A percentile compares a stretch with the other conserved stretches of the same genome.
Conservation (phyloP, 2,797 vertebrate species). For the Mormyrops boulengeri region DNA sequence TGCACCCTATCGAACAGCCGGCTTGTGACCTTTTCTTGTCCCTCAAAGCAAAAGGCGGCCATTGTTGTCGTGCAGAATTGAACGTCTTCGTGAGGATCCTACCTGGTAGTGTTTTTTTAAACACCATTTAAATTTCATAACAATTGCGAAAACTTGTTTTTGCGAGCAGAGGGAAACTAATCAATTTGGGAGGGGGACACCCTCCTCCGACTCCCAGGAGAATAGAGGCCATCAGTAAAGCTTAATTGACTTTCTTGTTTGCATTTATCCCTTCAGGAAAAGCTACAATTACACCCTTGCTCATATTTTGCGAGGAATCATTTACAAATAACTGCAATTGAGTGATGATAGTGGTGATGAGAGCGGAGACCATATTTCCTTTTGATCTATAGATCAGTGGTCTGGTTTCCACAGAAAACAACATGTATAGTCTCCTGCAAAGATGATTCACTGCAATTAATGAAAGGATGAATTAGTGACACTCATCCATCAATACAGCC, state of each 20-base stretch:
- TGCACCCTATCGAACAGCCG: neutral
- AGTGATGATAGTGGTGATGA: slow-evolving; percentile 25
- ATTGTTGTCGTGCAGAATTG: slow-evolving; percentile 16
- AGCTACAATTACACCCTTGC: slow-evolving; percentile 41
- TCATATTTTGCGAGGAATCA: slow-evolving; percentile 28
- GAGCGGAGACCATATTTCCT: slow-evolving; percentile 54
- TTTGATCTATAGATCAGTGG: slow-evolving; percentile 34
- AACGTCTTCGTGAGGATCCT: neutral
- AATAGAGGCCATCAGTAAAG: slow-evolving; percentile 36
- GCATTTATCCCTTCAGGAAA: slow-evolving; percentile 40
- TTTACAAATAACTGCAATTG: slow-evolving; percentile 33
- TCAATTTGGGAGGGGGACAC: neutral
- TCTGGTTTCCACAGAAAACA: slow-evolving; percentile 25
- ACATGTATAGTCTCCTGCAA: neutral
- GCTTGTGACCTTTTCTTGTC: neutral
- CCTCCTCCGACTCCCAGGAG: slow-evolving; percentile 28
- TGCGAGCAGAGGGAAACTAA: neutral
- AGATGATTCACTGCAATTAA: slow-evolving; percentile 33
- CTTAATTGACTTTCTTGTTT: slow-evolving; percentile 35
- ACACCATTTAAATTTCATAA: slow-evolving; percentile 3
- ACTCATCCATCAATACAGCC: slow-evolving; percentile 46
- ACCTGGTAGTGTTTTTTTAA: neutral
- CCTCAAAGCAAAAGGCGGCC: neutral
- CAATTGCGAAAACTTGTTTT: slow-evolving; percentile 8
- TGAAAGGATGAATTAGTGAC: slow-evolving; percentile 47